Conservation (phyloP, 2,888 invertebrate genomes). For the Polydrusus tereticollis region DNA sequence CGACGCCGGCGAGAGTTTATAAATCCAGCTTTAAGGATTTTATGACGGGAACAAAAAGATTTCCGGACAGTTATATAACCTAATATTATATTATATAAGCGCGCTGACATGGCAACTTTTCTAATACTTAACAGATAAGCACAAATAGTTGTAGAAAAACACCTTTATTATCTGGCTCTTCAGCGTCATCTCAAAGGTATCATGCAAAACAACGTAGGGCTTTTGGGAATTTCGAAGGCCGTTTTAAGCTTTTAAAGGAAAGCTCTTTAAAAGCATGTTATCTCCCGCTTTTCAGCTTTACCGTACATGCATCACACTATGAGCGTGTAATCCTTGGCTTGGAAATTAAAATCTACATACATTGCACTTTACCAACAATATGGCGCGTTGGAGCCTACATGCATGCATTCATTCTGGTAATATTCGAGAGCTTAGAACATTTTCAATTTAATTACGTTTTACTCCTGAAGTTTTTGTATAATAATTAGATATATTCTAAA, state of each 20-base stretch:
- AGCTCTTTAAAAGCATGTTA: constrained; percentile 1
- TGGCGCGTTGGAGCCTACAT: background rate
- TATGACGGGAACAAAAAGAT: too few relatives aligned
- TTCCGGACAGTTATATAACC: too few relatives aligned
- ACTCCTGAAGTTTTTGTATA: too few relatives aligned
- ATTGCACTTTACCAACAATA: constrained; percentile 1
- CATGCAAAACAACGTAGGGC: background rate
- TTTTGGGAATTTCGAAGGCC: background rate
- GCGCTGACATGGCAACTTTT: too few relatives aligned
- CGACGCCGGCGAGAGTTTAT: too few relatives aligned
- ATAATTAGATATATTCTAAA: too few relatives aligned
- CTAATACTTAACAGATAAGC: too few relatives aligned
- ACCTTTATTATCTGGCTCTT: too few relatives aligned
- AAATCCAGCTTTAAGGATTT: too few relatives aligned
- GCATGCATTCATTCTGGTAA: background rate
- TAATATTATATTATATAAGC: too few relatives aligned
- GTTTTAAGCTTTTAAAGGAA: background rate
- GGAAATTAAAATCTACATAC: constrained; percentile 1
- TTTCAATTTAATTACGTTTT: too few relatives aligned
- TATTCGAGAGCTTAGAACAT: background rate
- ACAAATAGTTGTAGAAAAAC: too few relatives aligned
- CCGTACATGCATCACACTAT: background rate
- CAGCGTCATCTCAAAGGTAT: background rate
- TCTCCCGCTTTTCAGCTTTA: background rate
- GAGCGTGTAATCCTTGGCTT: background rate